Evolutionary conservation across 2,797 vertebrate genomes (phyloP).

Genomic region (Melopsittacus undulatus): DNA sequence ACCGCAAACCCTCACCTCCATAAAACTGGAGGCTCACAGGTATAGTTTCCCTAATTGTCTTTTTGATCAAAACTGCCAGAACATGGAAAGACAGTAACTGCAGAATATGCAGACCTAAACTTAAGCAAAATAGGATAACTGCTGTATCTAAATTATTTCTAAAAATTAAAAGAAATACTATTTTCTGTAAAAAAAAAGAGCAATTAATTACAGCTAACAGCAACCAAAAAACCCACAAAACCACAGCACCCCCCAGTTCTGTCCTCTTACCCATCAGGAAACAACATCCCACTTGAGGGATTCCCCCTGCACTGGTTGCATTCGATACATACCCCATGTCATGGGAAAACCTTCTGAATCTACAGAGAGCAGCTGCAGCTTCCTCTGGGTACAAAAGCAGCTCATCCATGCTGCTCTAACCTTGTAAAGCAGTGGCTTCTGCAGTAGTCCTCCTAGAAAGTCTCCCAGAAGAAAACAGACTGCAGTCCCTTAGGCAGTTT

Average conservation of each 20-base stretch:
- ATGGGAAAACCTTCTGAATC: background rate
- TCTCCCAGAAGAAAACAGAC: background rate
- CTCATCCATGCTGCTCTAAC: accelerated
- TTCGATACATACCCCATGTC: background rate
- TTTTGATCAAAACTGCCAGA: background rate
- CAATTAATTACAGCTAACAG: background rate
- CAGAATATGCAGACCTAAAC: background rate
- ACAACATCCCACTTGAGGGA: background rate
- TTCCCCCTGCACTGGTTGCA: background rate
- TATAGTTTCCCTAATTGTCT: background rate
- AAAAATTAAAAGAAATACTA: background rate
- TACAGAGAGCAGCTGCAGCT: background rate
- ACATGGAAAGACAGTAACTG: background rate
- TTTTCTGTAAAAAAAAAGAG: background rate
- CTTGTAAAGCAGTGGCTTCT: background rate
- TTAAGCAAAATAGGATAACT: background rate
- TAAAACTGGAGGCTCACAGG: background rate
- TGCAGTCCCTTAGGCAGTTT: background rate
- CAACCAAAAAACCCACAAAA: background rate
- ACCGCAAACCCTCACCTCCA: background rate
- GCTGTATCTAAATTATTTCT: background rate
- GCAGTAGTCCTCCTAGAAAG: background rate
- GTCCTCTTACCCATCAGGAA: background rate
- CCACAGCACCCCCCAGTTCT: background rate
- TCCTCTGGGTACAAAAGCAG: background rate